Base-by-base conservation (phyloP, 2,113 vertebrate genomes). In the Barnardius zonarius region DNA sequence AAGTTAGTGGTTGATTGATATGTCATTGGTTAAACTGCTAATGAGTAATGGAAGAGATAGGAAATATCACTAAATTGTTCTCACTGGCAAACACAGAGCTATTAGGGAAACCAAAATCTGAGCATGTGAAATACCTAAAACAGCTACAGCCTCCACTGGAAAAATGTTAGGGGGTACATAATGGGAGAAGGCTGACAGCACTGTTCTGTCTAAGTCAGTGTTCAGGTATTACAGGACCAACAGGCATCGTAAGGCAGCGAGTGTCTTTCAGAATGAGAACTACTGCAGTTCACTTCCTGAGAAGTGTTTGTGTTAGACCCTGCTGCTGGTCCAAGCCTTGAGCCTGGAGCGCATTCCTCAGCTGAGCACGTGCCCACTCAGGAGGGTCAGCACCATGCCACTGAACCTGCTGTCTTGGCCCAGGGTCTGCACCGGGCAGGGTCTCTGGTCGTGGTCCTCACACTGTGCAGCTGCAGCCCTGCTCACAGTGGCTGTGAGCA, bases 331-430 rank as follows among this genome's bases (percentile, higher is more conserved):
- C 17, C 22, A 27, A 63, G 55, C 83, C 25, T 17, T 0, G 14
- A 6, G 5, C 10, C 25, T 44, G 9, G 3, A 55, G 28, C 37
- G 6, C 27, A 0, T 37, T 57, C 43, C n/a, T 31, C 51, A 25
- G 3, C 59, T 8, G 25, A 43, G 31, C 44, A 4, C 1, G 3
- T 25, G 41, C 3, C 20, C 5, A 1, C 72, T 31, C 9, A 2
- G 31, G 37, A 9, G 13, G 51, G 46, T 9, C 17, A 2, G 24
- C 13, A 4, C 31, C 4, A 4, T 8, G 8, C 8, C 4, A 6
- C 41, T 24, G 67, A 59, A 59, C 33, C 57, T 59, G 57, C 33
- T 59, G 33, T n/a, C 57, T 35, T 35, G 57, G 57, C 33, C 6
- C 20, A 23, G 39, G 15, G 27, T 12, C 46, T 11, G 43, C 35